phyloP scores from a whole-genome alignment of 2,888 invertebrate genomes.

The Crematogaster levior region DNA sequence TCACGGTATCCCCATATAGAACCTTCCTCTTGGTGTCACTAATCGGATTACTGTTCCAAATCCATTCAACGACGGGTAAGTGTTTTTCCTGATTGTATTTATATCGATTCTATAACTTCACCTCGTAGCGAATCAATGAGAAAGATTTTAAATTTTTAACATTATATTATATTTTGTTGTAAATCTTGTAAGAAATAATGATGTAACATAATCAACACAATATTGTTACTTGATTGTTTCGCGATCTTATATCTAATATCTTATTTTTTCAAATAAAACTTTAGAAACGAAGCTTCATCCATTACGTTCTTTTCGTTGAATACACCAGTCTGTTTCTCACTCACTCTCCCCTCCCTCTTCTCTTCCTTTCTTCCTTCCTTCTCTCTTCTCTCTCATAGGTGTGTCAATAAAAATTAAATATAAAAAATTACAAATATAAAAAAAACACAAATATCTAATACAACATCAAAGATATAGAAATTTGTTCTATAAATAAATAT shows the following conservation, averaged over 20 bases:
- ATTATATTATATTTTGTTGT: neutral
- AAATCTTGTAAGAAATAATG: neutral
- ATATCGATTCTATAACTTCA: neutral
- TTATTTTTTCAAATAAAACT: neutral
- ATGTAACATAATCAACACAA: neutral
- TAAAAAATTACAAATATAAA: neutral
- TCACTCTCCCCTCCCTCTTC: neutral
- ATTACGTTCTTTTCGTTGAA: too few relatives aligned
- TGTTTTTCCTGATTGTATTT: neutral
- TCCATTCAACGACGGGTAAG: slow-evolving; percentile 80
- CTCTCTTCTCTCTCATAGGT: neutral
- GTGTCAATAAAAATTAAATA: neutral
- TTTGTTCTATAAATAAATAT: neutral
- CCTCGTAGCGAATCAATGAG: neutral
- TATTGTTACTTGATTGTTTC: neutral
- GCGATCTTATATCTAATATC: neutral
- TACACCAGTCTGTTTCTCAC: too few relatives aligned
- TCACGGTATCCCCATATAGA: slow-evolving; percentile 79
- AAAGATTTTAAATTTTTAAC: neutral
- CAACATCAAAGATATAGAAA: neutral
- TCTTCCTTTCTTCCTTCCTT: neutral
- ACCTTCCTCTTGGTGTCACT: slow-evolving; percentile 79
- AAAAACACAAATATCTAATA: neutral
- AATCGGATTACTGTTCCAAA: slow-evolving; percentile 78
- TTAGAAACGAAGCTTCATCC: neutral